Conservation (phyloP, 2,888 invertebrate genomes). For the Heliconius hortense region DNA sequence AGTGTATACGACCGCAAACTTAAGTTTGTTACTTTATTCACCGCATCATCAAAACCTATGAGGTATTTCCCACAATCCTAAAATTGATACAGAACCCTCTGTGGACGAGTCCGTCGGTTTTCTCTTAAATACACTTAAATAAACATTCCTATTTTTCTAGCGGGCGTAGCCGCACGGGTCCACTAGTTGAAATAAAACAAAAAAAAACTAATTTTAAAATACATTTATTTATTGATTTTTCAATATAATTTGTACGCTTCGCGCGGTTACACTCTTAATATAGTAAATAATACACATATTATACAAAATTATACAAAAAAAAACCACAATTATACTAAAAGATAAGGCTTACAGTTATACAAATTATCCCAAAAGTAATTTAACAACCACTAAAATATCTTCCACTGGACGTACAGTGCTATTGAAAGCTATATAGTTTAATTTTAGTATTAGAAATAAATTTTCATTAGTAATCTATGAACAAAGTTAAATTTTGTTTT, state of each 20-base stretch:
- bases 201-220: constrained; percentile 42
- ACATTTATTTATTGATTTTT: constrained; percentile 44
- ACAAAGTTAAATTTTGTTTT: background rate
- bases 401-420: background rate
- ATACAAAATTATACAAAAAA: constrained; percentile 34
- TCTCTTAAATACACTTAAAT: no score
- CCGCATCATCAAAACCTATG: no score
- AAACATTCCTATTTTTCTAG: no score
- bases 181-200: background rate
- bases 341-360: constrained; percentile 8
- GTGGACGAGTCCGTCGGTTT: no score
- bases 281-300: constrained; percentile 26
- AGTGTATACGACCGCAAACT: no score
- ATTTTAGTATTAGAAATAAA: background rate
- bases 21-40: no score
- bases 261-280: constrained; percentile 40
- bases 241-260: constrained; percentile 48
- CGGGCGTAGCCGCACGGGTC: no score
- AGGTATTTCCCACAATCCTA: no score
- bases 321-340: constrained; percentile 10
- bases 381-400: constrained; percentile 1
- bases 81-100: no score
- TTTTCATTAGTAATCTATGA: background rate
- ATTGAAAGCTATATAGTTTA: background rate
- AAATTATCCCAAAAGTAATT: background rate